phyloP scores from a whole-genome alignment of 1,140 invertebrate species.

The Macrobrachium nipponense region DNA sequence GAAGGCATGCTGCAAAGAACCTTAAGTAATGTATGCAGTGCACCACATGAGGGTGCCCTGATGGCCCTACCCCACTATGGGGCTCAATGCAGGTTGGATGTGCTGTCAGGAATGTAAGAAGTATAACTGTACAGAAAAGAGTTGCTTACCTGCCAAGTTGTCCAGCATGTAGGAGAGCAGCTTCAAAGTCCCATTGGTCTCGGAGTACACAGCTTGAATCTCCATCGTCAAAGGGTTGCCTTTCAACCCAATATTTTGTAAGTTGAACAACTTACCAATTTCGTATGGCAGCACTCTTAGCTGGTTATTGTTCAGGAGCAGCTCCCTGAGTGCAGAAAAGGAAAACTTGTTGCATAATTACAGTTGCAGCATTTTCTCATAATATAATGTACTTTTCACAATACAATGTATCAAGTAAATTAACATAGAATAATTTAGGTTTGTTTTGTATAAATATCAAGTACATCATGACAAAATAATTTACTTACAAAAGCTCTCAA shows the following conservation, averaged over 20 bases:
- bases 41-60: no score
- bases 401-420: no score
- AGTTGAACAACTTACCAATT: conserved; percentile 96
- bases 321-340: conserved; percentile 78
- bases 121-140: background rate
- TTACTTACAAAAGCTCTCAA: no score
- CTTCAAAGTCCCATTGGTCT: conserved; percentile 93
- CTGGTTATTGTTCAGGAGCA: conserved; percentile 94
- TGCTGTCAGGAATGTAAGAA: background rate
- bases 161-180: conserved; percentile 93
- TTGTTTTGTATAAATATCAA: no score
- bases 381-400: no score
- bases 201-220: conserved; percentile 89
- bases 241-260: conserved; percentile 74
- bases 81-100: background rate
- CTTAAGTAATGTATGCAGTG: no score
- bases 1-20: no score
- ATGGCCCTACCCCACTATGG: no score
- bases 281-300: conserved; percentile 94
- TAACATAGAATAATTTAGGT: no score
- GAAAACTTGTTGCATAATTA: background rate
- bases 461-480: no score
- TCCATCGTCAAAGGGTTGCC: conserved; percentile 96
- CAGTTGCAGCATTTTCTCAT: background rate
- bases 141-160: conserved; percentile 87